Conservation (phyloP, 2,797 vertebrate species). For the Cirrhinus mrigala region DNA sequence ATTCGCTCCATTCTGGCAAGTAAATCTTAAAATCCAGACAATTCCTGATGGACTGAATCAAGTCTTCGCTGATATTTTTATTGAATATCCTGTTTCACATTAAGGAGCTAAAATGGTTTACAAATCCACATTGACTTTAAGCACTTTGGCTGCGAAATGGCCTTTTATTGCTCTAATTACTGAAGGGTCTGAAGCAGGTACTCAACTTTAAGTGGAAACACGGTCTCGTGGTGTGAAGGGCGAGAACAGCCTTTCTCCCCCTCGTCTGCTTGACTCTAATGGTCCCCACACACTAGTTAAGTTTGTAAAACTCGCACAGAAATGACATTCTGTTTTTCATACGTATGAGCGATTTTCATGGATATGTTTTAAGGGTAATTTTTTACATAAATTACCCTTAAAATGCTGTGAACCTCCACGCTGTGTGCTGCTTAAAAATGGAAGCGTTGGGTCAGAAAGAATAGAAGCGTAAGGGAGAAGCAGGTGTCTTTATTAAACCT, state of each 20-base stretch:
- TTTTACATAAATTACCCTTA: not conserved
- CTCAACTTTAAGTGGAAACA: constrained; percentile 16
- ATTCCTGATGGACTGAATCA: not conserved
- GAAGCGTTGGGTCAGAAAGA: not conserved
- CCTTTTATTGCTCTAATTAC: constrained; percentile 25
- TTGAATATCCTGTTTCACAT: not conserved
- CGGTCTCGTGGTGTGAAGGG: not conserved
- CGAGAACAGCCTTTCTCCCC: no score
- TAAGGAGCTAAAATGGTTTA: not conserved
- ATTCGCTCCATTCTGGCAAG: not conserved
- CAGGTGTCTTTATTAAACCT: not conserved
- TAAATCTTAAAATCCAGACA: not conserved
- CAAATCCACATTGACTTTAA: constrained; percentile 18
- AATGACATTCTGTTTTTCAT: not conserved
- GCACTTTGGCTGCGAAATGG: constrained; percentile 21
- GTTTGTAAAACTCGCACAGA: not conserved
- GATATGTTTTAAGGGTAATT: no score
- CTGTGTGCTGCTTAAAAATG: not conserved
- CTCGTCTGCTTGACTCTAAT: not conserved
- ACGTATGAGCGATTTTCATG: not conserved
- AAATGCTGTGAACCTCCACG: not conserved
- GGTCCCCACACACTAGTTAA: not conserved
- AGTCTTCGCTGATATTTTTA: not conserved
- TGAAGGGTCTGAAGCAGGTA: constrained; percentile 14
- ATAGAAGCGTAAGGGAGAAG: not conserved